Evolutionary conservation across 2,113 vertebrate genomes (phyloP).

Genomic region (Melozone crissalis): DNA sequence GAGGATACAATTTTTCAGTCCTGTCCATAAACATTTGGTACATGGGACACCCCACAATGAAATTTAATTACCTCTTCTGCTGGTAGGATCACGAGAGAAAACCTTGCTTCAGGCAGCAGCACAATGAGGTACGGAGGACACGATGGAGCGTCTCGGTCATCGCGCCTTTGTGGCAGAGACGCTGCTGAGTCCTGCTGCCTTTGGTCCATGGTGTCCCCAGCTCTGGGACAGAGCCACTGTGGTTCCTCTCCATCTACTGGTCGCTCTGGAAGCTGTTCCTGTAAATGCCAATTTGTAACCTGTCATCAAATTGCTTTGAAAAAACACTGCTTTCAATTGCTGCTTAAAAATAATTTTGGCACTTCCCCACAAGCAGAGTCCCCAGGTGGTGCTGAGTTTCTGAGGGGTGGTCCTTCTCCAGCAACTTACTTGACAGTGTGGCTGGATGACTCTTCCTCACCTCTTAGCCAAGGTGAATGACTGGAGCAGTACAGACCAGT

Average conservation of each 20-base stretch:
- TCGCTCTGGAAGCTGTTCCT: not conserved
- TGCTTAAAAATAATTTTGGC: not conserved
- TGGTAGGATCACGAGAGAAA: not conserved
- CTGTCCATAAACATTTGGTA: constrained; percentile 22
- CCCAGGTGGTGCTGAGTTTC: not conserved
- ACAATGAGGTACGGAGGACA: not conserved
- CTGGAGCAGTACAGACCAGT: rapidly evolving
- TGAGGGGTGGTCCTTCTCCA: not conserved
- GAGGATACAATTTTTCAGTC: not conserved
- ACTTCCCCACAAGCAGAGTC: not conserved
- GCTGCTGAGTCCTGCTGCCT: rapidly evolving
- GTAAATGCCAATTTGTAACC: not conserved
- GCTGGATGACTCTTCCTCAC: not conserved
- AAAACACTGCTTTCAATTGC: not conserved
- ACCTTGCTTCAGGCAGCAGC: not conserved
- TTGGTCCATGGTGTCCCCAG: not conserved
- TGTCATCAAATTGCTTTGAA: not conserved
- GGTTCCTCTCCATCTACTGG: not conserved
- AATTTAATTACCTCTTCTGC: constrained; percentile 35
- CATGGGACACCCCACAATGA: constrained; percentile 31
- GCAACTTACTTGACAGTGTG: not conserved
- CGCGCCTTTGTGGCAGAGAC: rapidly evolving
- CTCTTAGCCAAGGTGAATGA: not conserved
- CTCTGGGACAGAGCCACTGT: rapidly evolving
- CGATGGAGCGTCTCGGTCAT: not conserved